phyloP scores from a whole-genome alignment of 2,113 vertebrate genomes.

The Xenopus laevis region DNA sequence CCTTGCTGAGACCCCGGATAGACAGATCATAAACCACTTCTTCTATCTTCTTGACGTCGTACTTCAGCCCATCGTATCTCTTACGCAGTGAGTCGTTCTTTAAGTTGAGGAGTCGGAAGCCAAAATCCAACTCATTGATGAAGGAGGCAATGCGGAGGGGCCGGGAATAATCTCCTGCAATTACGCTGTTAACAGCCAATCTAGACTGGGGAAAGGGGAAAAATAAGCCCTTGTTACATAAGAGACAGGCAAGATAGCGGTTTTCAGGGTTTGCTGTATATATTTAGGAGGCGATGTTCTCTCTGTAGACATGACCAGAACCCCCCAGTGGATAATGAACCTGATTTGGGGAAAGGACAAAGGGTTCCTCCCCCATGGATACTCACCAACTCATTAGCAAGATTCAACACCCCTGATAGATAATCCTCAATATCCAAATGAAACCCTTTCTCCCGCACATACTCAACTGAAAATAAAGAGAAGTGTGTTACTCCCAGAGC shows the following conservation, averaged over 20 bases:
- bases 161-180: constrained; percentile 86
- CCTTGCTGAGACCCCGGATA: constrained; percentile 88
- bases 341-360: background rate
- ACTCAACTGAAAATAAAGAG: constrained; percentile 72
- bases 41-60: constrained; percentile 97
- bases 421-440: constrained; percentile 97
- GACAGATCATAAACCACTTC: constrained; percentile 97
- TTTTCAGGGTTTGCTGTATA: too few relatives aligned
- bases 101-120: constrained; percentile 94
- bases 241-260: too few relatives aligned
- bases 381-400: constrained; percentile 94
- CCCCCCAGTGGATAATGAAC: too few relatives aligned
- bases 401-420: constrained; percentile 87
- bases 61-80: constrained; percentile 95
- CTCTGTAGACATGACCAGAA: too few relatives aligned
- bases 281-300: too few relatives aligned
- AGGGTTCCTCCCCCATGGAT: too few relatives aligned
- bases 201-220: constrained; percentile 67
- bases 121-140: constrained; percentile 94
- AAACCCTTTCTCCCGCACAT: constrained; percentile 89
- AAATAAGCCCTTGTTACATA: background rate
- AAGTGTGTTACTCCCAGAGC: too few relatives aligned
- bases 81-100: constrained; percentile 96
- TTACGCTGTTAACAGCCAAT: constrained; percentile 95
- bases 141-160: constrained; percentile 93